Evolutionary conservation across 2,113 vertebrate genomes (phyloP).

Genomic region (Caracal caracal): DNA sequence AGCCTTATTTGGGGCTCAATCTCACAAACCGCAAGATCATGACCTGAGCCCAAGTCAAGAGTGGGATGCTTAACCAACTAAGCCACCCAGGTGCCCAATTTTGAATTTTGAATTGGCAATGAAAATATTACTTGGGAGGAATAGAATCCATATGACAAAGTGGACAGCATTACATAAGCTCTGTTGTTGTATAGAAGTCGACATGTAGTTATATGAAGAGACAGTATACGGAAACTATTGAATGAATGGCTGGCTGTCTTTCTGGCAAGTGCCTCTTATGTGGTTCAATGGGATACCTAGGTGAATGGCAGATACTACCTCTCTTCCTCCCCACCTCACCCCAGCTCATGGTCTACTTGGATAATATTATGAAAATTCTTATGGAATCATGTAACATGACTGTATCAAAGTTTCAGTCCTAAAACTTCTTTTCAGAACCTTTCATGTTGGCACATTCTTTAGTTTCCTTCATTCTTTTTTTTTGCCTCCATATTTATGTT

Average conservation of each 20-base stretch:
- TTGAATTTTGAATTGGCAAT: neutral
- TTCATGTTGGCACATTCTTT: neutral
- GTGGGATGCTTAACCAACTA: no score
- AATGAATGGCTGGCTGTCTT: neutral
- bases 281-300: neutral
- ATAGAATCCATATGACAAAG: neutral
- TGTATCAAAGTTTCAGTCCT: neutral
- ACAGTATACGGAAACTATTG: neutral
- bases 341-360: neutral
- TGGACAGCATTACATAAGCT: neutral
- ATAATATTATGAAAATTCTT: neutral
- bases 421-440: neutral
- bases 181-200: neutral
- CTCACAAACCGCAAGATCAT: no score
- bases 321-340: neutral
- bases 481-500: neutral
- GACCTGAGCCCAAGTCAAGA: no score
- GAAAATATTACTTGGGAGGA: neutral
- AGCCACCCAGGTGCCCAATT: neutral
- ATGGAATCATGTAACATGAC: neutral
- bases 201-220: neutral
- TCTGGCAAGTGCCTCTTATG: neutral
- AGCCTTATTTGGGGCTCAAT: no score
- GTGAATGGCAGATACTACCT: neutral
- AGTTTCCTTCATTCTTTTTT: neutral